Evolutionary conservation across 2,113 vertebrate genomes (phyloP).

Genomic region (Nyctibius bracteatus): DNA sequence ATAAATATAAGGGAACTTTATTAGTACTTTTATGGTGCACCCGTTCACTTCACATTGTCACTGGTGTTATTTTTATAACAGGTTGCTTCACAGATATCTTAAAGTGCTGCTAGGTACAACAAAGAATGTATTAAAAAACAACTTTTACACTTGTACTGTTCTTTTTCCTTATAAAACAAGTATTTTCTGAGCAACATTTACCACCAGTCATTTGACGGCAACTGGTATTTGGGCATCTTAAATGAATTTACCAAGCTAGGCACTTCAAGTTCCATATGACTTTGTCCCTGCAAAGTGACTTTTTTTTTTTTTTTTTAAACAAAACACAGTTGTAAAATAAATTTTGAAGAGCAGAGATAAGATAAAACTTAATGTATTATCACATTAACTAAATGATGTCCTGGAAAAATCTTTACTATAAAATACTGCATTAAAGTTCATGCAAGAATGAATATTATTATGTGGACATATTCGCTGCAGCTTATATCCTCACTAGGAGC

Average conservation of each 20-base stretch:
- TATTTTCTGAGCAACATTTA: not conserved
- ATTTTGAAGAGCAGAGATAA: not conserved
- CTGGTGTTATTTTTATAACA: not conserved
- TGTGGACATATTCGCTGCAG: not conserved
- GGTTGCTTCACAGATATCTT: not conserved
- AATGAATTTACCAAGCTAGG: not conserved
- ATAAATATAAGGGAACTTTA: conserved; percentile 40
- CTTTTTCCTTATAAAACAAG: not conserved
- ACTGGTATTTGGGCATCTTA: not conserved
- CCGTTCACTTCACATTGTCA: not conserved
- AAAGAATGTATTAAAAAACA: not conserved
- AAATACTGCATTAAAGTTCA: conserved; percentile 1
- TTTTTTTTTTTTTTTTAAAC: not conserved
- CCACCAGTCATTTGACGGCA: not conserved
- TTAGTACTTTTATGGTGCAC: conserved; percentile 8
- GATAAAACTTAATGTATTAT: conserved; percentile 13
- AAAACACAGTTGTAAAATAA: not conserved
- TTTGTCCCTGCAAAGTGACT: not conserved
- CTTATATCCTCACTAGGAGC: not conserved
- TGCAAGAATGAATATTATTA: not conserved
- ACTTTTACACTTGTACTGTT: not conserved
- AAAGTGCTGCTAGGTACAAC: not conserved
- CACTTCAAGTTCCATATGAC: not conserved
- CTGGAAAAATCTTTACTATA: not conserved
- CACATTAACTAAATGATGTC: not conserved